Evolutionary conservation across 64 coral and sea anemone species (phyloP), one percentile per base, ranked within the genome.

Genomic region (Actinia tenebrosa): DNA sequence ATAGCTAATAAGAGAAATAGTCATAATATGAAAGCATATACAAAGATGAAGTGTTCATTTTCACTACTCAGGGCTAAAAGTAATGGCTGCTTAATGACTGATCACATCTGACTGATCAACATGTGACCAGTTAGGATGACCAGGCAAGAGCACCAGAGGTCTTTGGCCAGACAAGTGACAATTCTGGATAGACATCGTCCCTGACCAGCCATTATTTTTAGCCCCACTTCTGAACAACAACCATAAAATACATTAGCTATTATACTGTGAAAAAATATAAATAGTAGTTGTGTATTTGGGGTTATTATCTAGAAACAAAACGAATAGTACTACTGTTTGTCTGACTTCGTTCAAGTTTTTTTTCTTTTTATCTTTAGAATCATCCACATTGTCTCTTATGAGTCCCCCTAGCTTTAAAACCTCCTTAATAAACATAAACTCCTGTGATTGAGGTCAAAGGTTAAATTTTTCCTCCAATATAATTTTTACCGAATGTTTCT

Each of bases 191-290:
- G 56, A 58, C 10, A 58, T 58, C 13, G 56, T 58, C 2, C 56
- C 13, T 58, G 56, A 58, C 10, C 10, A 58, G 15, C 56, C 10
- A 13, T 13, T 58, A 50, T 50, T 50, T 50, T 50, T 50, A 50
- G 47, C 47, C 47, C 47, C 47, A 50, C 47, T 50, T 10, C 15
- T 66, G 63, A 66, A 66, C 63, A 66, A n/a, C 26, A 75, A 75
- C n/a, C n/a, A 75, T 75, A 27, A 42, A 42, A 75, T 75, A 75
- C n/a, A 30, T 75, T 11, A 42, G 11, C 69, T 75, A 75, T 75
- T 42, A 75, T 75, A 15, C 15, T 75, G 69, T 75, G 69, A 75
- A 75, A 75, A 58, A 58, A 75, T 75, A 75, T 75, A 75, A 13
- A 27, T 72, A 75, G 27, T 69, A 30, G n/a, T 30, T 75, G n/a